A percentile compares a stretch with the other conserved stretches of the same genome.
These are phyloP conservation scores for Thecocarcelia acutangulata DNA, from an alignment of 2,888 invertebrate species.

Conservation along the genomic window DNA sequence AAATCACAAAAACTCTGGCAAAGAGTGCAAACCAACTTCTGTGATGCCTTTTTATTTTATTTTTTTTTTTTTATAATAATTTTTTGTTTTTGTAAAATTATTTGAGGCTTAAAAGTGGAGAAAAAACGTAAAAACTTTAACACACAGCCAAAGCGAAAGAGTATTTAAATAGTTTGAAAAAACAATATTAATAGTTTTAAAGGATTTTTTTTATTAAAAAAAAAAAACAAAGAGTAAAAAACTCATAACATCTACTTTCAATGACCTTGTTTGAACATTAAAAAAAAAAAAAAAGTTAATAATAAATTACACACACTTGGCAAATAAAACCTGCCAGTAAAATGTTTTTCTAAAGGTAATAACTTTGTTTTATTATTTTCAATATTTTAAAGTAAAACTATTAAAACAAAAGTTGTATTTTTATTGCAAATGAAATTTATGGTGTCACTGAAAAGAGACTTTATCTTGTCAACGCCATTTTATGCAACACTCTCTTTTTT, in stretches of 20 bases:
- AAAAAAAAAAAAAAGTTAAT: constrained; percentile 3
- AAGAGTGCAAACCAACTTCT: constrained; percentile 49
- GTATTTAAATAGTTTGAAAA: constrained; percentile 30
- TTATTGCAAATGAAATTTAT: constrained; percentile 32
- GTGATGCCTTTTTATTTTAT: neutral
- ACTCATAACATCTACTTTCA: constrained; percentile 36
- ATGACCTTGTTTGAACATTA: constrained; percentile 50
- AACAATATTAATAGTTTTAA: constrained; percentile 42
- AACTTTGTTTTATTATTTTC: neutral
- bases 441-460: neutral
- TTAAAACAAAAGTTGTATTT: constrained; percentile 15
- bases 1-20: constrained; percentile 21
- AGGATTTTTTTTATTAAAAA: constrained; percentile 1
- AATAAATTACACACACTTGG: constrained; percentile 10
- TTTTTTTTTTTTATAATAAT: neutral
- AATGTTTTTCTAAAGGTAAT: constrained; percentile 11
- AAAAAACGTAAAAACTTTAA: constrained; percentile 5
- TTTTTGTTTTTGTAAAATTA: constrained; percentile 22
- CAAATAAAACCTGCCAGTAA: neutral
- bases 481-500: neutral
- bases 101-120: constrained; percentile 51
- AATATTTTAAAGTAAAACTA: neutral
- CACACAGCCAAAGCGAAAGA: constrained; percentile 6
- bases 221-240: too few species aligned
- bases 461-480: constrained; percentile 34